Evolutionary conservation across 2,113 vertebrate genomes (phyloP).

Genomic region (Scalopus aquaticus): DNA sequence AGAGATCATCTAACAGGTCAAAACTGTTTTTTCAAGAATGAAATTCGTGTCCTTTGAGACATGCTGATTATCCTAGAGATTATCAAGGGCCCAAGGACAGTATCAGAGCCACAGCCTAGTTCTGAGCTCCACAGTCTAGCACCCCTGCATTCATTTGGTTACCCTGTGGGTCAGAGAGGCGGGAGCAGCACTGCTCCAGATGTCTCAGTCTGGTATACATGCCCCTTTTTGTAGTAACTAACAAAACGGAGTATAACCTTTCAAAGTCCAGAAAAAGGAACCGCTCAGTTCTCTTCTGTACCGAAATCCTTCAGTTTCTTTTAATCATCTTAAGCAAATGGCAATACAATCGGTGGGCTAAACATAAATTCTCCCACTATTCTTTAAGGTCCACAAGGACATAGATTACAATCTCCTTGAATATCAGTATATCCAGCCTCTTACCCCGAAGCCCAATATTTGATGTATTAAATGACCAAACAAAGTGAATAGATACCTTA

Average conservation of each 20-base stretch:
- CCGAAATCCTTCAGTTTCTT: not conserved
- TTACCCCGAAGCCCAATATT: not conserved
- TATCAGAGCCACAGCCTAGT: not conserved
- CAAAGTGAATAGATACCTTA: not conserved
- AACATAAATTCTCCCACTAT: not conserved
- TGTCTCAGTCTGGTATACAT: accelerated
- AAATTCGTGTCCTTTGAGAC: not conserved
- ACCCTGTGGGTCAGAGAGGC: not conserved
- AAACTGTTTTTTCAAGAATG: not conserved
- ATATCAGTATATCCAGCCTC: not conserved
- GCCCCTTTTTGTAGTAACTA: not conserved
- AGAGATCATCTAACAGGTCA: not conserved
- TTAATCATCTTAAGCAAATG: not conserved
- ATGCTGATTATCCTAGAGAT: not conserved
- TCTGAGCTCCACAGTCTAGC: not conserved
- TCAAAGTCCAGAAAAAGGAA: not conserved
- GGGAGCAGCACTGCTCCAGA: not conserved
- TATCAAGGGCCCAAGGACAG: not conserved
- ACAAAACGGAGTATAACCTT: not conserved
- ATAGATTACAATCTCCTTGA: not conserved
- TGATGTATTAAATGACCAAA: not conserved
- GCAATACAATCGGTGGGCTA: not conserved
- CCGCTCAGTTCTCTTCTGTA: not conserved
- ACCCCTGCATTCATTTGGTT: no score
- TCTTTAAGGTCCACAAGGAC: not conserved